phyloP scores from a whole-genome alignment of 1,140 invertebrate genomes.

The Halictus rubicundus region DNA sequence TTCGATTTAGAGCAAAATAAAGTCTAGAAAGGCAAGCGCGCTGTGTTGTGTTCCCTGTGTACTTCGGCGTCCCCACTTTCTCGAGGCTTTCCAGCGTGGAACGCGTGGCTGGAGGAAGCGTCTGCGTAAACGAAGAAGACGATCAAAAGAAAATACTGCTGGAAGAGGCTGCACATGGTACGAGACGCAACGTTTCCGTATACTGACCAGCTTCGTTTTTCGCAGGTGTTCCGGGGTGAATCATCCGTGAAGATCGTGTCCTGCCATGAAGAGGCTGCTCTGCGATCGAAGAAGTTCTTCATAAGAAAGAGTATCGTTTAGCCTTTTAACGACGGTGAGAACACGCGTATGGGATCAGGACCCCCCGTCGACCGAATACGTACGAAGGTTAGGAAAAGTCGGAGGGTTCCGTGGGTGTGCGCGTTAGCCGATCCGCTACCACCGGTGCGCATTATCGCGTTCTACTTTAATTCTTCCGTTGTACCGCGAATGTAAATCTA shows the following conservation, averaged over 20 bases:
- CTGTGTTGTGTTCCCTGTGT: slow-evolving; percentile 19
- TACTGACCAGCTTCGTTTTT: slow-evolving; percentile 61
- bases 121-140: too few species aligned
- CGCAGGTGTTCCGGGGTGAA: slow-evolving; percentile 51
- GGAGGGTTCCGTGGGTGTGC: too few species aligned
- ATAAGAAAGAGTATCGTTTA: background rate
- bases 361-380: too few species aligned
- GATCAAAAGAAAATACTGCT: background rate
- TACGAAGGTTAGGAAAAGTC: too few species aligned
- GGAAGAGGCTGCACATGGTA: background rate
- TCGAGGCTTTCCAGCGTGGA: background rate
- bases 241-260: background rate
- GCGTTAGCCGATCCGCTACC: too few species aligned
- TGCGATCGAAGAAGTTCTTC: background rate
- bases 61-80: background rate
- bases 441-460: too few species aligned
- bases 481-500: too few species aligned
- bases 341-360: too few species aligned
- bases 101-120: too few species aligned
- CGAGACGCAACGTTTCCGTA: slow-evolving; percentile 21
- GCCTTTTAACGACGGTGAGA: too few species aligned
- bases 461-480: too few species aligned
- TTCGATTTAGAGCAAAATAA: slow-evolving; percentile 81
- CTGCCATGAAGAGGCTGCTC: background rate
- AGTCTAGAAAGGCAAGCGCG: slow-evolving; percentile 80